phyloP scores from a whole-genome alignment of 2,113 vertebrate species.

The Elaphurus davidianus region DNA sequence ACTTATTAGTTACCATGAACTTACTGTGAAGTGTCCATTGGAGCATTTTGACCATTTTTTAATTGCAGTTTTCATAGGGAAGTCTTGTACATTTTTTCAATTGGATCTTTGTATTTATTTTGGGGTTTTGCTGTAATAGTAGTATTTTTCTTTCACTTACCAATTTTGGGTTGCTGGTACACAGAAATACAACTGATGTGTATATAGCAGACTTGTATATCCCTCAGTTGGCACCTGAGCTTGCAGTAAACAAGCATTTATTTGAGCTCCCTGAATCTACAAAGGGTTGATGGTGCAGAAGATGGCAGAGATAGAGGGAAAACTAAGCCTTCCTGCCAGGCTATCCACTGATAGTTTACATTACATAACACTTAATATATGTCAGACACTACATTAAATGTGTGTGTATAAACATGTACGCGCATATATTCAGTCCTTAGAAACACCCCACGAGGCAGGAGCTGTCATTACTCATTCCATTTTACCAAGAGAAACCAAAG shows the following conservation, averaged over 20 bases:
- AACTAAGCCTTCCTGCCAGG: not conserved
- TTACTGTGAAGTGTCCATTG: not conserved
- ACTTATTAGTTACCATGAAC: not conserved
- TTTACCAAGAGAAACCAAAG: not conserved
- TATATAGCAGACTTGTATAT: not conserved
- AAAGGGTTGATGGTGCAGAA: not conserved
- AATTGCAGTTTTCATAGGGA: not conserved
- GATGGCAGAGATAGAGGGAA: not conserved
- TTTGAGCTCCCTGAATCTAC: not conserved
- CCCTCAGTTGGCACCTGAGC: not conserved
- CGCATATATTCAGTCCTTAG: not conserved
- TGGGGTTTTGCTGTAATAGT: not conserved
- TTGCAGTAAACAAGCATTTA: not conserved
- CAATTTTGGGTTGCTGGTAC: not conserved
- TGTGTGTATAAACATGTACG: not conserved
- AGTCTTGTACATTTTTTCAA: not conserved
- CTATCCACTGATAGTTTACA: rapidly evolving
- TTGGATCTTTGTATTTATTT: not conserved
- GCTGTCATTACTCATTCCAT: not conserved
- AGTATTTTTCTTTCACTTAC: not conserved
- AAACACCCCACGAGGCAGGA: not conserved
- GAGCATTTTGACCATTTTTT: not conserved
- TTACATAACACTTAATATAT: too few species aligned
- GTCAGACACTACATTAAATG: not conserved
- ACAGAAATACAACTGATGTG: not conserved